Conservation (phyloP, 1,140 invertebrate species). For the Metopolophium dirhodum region DNA sequence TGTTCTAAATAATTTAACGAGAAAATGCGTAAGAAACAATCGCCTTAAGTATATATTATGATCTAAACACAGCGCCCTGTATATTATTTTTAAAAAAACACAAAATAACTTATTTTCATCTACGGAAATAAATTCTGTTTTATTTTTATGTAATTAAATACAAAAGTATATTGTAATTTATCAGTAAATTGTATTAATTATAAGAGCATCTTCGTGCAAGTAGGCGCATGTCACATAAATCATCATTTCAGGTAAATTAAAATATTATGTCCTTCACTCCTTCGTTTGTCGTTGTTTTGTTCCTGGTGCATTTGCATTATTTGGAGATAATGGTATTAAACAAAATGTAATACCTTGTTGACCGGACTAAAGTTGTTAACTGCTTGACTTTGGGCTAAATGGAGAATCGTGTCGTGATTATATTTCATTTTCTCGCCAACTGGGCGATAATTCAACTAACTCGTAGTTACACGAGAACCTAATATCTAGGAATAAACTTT, state of each 20-base stretch:
- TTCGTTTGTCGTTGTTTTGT: background rate
- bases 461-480: background rate
- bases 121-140: too few species aligned
- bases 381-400: constrained; percentile 13
- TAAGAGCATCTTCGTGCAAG: background rate
- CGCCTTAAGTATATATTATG: background rate
- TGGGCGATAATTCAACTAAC: constrained; percentile 24
- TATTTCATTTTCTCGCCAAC: constrained; percentile 29
- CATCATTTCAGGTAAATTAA: background rate
- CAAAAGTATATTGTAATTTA: background rate
- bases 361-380: constrained; percentile 16
- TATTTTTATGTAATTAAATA: too few species aligned
- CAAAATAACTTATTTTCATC: background rate
- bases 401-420: constrained; percentile 31
- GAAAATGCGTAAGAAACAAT: background rate
- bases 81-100: background rate
- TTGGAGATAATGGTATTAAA: constrained; percentile 11
- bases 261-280: background rate
- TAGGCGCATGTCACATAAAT: background rate
- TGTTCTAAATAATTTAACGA: background rate
- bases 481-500: constrained; percentile 15
- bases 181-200: background rate
- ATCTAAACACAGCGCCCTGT: background rate
- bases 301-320: background rate
- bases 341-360: background rate